These are phyloP conservation scores for Conus canariensis DNA, from an alignment of 2,888 invertebrate species.

Conservation along the genomic window DNA sequence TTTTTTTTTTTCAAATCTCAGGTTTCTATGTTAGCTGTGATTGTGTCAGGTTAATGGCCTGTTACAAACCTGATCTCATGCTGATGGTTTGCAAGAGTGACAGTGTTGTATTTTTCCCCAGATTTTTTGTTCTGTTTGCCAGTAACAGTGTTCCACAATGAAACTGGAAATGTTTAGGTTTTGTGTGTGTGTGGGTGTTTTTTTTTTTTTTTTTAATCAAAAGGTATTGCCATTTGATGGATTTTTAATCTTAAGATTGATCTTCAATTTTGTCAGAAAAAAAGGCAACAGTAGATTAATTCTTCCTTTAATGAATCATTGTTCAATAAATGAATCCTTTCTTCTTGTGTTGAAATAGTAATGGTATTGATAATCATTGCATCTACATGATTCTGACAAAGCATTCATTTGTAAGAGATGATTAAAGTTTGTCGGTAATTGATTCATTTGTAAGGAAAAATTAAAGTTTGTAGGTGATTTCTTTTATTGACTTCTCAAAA, in stretches of 20 bases:
- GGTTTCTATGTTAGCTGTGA: conserved; percentile 1
- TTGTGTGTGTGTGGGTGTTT: background rate
- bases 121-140: background rate
- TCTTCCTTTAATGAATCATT: no score
- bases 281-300: no score
- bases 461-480: no score
- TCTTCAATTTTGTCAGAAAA: background rate
- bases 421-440: no score
- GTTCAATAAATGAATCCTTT: no score
- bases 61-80: conserved; percentile 19
- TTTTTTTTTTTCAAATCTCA: background rate
- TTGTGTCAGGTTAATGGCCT: background rate
- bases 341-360: no score
- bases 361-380: no score
- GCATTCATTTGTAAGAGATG: no score
- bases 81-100: background rate
- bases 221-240: background rate
- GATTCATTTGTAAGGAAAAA: no score
- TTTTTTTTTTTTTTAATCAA: background rate
- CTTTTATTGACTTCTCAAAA: no score
- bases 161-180: background rate
- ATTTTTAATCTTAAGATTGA: background rate
- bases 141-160: background rate
- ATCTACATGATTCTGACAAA: no score
- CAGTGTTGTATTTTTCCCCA: background rate